A percentile compares a stretch with the other conserved stretches of the same genome.
Evolutionary conservation across 2,797 vertebrate species (phyloP).

Genomic region (Gymnocypris eckloni): DNA sequence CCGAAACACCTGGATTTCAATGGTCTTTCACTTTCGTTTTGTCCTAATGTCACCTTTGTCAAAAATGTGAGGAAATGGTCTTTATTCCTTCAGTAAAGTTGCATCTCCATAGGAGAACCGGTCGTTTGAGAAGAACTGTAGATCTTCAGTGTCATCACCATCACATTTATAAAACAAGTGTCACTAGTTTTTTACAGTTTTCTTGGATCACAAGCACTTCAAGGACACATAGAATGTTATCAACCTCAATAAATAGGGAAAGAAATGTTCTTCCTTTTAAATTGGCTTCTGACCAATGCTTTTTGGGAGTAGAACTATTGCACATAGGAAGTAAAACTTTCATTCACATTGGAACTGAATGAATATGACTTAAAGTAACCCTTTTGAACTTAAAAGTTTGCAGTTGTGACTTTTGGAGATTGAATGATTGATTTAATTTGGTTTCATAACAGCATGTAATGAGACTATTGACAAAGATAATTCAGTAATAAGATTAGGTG

Average conservation of each 20-base stretch:
- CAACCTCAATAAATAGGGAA: background rate
- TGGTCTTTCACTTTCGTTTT: background rate
- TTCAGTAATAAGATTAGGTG: background rate
- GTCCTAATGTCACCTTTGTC: background rate
- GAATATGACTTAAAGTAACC: background rate
- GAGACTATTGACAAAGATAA: constrained; percentile 2
- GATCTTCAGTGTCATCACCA: constrained; percentile 21
- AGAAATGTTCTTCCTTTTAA: background rate
- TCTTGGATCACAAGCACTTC: background rate
- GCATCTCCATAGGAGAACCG: background rate
- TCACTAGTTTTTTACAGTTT: constrained; percentile 1
- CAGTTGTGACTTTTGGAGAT: background rate
- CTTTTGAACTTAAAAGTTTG: background rate
- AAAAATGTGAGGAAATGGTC: constrained; percentile 13
- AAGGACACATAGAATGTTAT: constrained; percentile 12
- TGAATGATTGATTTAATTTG: constrained; percentile 13
- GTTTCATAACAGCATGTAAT: constrained; percentile 2
- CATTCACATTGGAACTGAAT: background rate
- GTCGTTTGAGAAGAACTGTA: constrained; percentile 12
- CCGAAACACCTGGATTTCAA: constrained; percentile 35
- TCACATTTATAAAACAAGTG: constrained; percentile 20
- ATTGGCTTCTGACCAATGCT: background rate
- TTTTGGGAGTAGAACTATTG: background rate
- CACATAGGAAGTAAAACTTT: background rate
- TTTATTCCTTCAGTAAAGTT: background rate